These are phyloP conservation scores for Microctonus brassicae DNA, from an alignment of 2,888 invertebrate genomes.

Conservation along the genomic window DNA sequence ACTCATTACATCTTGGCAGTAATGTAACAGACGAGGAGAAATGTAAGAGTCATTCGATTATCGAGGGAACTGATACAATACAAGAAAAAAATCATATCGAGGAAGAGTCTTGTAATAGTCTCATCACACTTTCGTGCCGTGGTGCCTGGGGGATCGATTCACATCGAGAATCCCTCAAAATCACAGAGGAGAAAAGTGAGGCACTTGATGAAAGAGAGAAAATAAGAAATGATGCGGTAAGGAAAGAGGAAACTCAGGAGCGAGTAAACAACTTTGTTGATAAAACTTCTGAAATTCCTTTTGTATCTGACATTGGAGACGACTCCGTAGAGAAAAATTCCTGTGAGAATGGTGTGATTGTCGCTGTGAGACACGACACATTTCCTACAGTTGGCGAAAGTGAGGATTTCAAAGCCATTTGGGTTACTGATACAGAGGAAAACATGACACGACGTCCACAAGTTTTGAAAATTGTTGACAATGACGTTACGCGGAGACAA, in stretches of 20 bases:
- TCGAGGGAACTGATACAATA: constrained; percentile 24
- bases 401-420: constrained; percentile 61
- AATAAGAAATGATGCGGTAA: neutral
- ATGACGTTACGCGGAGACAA: constrained; percentile 60
- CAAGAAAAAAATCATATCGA: constrained; percentile 13
- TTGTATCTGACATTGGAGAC: neutral
- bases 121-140: constrained; percentile 6
- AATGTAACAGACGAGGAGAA: constrained; percentile 55
- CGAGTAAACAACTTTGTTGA: constrained; percentile 17
- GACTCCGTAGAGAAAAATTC: neutral
- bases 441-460: constrained; percentile 68
- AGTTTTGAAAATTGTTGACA: constrained; percentile 65
- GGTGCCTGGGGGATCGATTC: constrained; percentile 33
- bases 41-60: constrained; percentile 45
- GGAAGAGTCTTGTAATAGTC: constrained; percentile 29
- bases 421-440: constrained; percentile 59
- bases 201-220: constrained; percentile 17
- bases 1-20: constrained; percentile 27
- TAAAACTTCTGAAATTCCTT: neutral
- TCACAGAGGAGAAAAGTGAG: neutral
- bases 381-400: constrained; percentile 53
- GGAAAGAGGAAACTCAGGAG: constrained; percentile 16
- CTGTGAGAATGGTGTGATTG: neutral
- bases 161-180: constrained; percentile 36
- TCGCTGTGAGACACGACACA: constrained; percentile 38